Base-by-base conservation (phyloP, 2,888 invertebrate genomes). In the Luffia ferchaultella region DNA sequence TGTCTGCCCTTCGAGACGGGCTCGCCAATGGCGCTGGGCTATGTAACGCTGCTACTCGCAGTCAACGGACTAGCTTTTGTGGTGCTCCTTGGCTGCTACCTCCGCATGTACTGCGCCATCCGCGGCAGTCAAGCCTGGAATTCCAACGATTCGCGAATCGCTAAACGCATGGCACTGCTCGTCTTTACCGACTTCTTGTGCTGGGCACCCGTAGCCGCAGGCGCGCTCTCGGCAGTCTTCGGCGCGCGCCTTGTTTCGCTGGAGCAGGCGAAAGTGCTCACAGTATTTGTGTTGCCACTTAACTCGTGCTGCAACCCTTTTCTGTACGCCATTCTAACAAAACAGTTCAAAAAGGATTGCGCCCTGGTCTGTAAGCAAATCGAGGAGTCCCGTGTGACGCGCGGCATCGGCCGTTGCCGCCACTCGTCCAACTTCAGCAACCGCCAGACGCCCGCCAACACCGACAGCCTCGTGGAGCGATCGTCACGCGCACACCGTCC, bases 291-390 rank as follows among this genome's bases (percentile, higher is more conserved):
- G 50, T 85, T 98, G 60, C 98, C 98, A 1, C 83, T 98, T 55
- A 98, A 98, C 77, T 95, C 96, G 15, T 98, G 97, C 75, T 97
- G 97, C 78, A 98, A 98, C 79, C 98, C 98, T 0, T 98, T 98
- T 73, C 88, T 98, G 20, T 98, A 98, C 73, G 98, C 98, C 48
- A 97, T 98, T 60, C 89, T 98, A 64, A 98, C 98, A 5, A 97
- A 98, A 70, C 97, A 97, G 73, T 97, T 97, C 75, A 97, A 97
- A 76, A 96, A 96, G 76, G 97, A 98, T 79, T 97, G 97, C 79
- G 93, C 97, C 2, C 89, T 95, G 70, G 92, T 97, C 52, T 97
- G 97, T 79, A 96, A 97, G 72, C 93, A 97, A 17, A 95, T 98
- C 61, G 97, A 98, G 73, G 97, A 96, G 76, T 94, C 95, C 41